Base-by-base conservation (phyloP, 2,888 invertebrate species). In the Torymus aiolomorphi region DNA sequence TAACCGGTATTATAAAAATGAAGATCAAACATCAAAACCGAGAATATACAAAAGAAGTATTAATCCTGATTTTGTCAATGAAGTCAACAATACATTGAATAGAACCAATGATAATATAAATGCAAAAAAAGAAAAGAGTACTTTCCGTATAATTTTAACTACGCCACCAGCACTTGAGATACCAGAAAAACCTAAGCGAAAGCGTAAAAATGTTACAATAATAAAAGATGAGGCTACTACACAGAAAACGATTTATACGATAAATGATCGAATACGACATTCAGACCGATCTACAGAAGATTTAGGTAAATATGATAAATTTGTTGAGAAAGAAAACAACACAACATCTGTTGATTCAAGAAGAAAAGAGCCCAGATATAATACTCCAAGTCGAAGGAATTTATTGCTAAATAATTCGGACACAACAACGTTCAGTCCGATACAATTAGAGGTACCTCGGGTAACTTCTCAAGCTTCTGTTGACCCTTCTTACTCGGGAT, bases 321-420 rank as follows among this genome's bases (percentile, higher is more conserved):
- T 86, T 70, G n/a, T 65, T 16, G 74, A 71, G 2, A 66, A 83
- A 18, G 56, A 78, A 8, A 82, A 81, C 18, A 57, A 70, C 0
- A 82, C 82, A 1, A 56, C 59, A 8, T 83, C 83, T 2, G 82
- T 73, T 4, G 85, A 87, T 57, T 63, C 20, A 1, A 83, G 87
- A 78, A 86, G 89, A 83, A 86, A 84, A 24, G 90, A 90, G 65
- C 88, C 88, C 0, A 83, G 85, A 20, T 89, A 89, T 62, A 87
- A 86, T 76, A 56, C 69, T 65, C 31, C 56, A n/a, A 65, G 11
- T n/a, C 74, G 52, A 71, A 76, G 52, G 49, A 59, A 52, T 18
- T 1, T 4, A n/a, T 11, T 20, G 13, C 31, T 10, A 13, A 52
- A 63, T 31, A 16, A 5, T 54, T 18, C 24, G 1, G 62, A 42